Conservation (phyloP, 2,113 vertebrate genomes). For the Melanostigma gelatinosum region DNA sequence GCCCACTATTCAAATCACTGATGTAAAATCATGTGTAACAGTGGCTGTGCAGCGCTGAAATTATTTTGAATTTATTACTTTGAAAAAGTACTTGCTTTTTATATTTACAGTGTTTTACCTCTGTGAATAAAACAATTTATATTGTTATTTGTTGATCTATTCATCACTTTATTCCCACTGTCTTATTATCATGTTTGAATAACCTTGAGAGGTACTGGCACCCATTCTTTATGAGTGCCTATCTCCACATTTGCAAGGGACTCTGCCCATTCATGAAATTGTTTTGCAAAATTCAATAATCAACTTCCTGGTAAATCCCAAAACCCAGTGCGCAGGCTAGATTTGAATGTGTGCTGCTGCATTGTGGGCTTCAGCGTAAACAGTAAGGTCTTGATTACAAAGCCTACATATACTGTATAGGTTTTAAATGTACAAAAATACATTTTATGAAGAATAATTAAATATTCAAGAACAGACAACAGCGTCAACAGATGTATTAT, state of each 20-base stretch:
- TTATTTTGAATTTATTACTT: neutral
- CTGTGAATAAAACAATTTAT: neutral
- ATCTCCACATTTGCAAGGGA: neutral
- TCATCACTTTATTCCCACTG: neutral
- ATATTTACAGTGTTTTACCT: neutral
- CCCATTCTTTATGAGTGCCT: conserved; percentile 13
- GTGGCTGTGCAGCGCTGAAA: neutral
- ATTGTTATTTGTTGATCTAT: neutral
- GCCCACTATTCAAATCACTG: neutral
- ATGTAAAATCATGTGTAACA: neutral
- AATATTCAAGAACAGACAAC: neutral
- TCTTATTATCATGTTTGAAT: neutral
- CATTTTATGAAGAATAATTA: neutral
- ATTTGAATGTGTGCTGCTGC: neutral
- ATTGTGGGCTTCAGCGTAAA: neutral
- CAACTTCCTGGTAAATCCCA: too few species aligned
- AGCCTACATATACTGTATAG: neutral
- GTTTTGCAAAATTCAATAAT: neutral
- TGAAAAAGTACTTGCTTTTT: neutral
- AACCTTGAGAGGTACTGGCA: conserved; percentile 3
- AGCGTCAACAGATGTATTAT: neutral
- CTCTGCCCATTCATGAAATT: conserved; percentile 19
- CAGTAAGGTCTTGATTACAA: neutral
- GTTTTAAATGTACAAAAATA: neutral
- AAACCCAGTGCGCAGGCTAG: neutral